Conservation (phyloP, 2,113 vertebrate species). For the Scomber colias region DNA sequence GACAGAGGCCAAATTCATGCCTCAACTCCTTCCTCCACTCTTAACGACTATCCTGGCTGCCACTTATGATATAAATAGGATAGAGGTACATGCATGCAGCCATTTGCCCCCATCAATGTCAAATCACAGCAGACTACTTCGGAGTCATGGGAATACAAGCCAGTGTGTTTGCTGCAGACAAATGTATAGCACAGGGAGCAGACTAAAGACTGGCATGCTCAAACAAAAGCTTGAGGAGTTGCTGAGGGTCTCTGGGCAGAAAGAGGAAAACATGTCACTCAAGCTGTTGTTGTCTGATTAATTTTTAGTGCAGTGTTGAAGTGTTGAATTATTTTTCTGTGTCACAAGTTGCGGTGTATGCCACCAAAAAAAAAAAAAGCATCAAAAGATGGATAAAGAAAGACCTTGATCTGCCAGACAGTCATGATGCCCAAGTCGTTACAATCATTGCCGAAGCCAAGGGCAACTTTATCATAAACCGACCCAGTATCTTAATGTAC, state of each 20-base stretch:
- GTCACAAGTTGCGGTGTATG: background rate
- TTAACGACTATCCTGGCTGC: constrained; percentile 8
- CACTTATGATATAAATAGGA: constrained; percentile 30
- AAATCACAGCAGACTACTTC: constrained; percentile 28
- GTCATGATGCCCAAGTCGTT: constrained; percentile 22
- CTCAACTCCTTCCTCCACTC: background rate
- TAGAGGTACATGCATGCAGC: constrained; percentile 12
- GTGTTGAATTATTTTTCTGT: constrained; percentile 13
- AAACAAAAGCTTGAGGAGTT: constrained; percentile 31
- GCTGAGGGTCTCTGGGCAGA: constrained; percentile 32
- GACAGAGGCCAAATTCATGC: constrained; percentile 25
- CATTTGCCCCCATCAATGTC: constrained; percentile 56
- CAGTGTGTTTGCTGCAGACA: constrained; percentile 24
- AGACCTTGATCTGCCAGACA: constrained; percentile 29
- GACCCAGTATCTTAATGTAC: constrained; percentile 4
- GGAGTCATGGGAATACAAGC: constrained; percentile 22
- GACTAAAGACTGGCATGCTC: constrained; percentile 7
- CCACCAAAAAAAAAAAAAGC: background rate
- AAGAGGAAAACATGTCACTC: constrained; percentile 45
- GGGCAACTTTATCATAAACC: constrained; percentile 31
- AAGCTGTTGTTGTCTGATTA: constrained; percentile 41
- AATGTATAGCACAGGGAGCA: constrained; percentile 8
- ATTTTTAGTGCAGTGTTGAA: constrained; percentile 35
- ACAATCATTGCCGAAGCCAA: constrained; percentile 29
- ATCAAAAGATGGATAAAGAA: constrained; percentile 26